Evolutionary conservation across 2,113 vertebrate species (phyloP), one percentile per base, ranked within the genome.

Genomic region (Bagarius yarrelli): DNA sequence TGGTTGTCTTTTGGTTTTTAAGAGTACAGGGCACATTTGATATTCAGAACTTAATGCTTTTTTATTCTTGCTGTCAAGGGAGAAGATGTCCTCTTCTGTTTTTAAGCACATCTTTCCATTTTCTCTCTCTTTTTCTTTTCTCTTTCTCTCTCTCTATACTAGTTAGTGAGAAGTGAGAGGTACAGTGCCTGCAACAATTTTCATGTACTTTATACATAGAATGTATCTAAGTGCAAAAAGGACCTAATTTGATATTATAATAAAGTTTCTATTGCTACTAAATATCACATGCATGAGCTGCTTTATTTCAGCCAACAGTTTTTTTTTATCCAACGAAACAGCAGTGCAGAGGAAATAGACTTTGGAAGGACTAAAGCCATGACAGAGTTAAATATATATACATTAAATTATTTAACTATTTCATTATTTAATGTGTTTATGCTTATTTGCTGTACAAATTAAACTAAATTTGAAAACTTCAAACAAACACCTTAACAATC

Each of bases 21-120:
- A 71, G 78, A 79, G 64, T 67, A 71, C 36, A 19, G 59, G 66
- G 53, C 66, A 87, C 84, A 89, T 89, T 86, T 88, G 73, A 76
- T 86, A 85, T 83, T 82, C 88, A 84, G 83, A 87, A 87, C 85
- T 89, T 89, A 71, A 84, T 88, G 64, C 78, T 59, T 52, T 80
- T 64, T 90, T 83, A 86, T 83, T 91, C 91, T 91, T 90, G 89
- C 91, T 91, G 88, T 85, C 84, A 86, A 78, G 82, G 76, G 80
- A 81, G 81, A 70, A 59, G n/a, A 36, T 85, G 56, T 73, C 73
- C 69, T 78, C 55, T 56, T 69, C 55, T 72, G 73, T 79, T 53
- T 59, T 32, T 87, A 74, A 86, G 23, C 77, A 84, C 83, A 84
- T 88, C 85, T 88, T 85, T 85, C 71, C 63, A 69, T 75, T 80